These are phyloP conservation scores for Equus quagga DNA, from an alignment of 2,113 vertebrate species.

Conservation along the genomic window DNA sequence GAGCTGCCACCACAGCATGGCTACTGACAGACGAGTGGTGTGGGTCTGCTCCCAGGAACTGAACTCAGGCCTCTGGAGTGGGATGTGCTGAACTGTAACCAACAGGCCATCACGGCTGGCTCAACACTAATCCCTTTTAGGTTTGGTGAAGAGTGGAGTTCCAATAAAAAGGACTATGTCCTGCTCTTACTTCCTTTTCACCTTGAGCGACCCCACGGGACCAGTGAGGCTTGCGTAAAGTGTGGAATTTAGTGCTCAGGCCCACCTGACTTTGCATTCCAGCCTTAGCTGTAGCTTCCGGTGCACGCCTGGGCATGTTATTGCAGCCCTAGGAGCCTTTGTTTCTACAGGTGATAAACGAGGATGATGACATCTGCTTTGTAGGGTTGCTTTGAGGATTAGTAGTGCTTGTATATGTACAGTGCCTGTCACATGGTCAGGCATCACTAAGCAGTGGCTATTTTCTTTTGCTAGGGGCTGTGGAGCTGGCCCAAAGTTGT, in stretches of 20 bases:
- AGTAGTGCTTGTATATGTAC: background rate
- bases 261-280: background rate
- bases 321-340: background rate
- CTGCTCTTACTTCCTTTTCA: background rate
- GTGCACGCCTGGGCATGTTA: no score
- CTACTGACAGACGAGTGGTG: no score
- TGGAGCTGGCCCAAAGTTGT: background rate
- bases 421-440: background rate
- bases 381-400: background rate
- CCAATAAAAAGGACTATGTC: background rate
- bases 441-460: background rate
- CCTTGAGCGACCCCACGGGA: background rate
- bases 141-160: background rate
- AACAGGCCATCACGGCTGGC: no score
- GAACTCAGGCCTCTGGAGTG: no score
- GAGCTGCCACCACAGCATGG: no score
- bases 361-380: background rate
- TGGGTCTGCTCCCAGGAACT: no score
- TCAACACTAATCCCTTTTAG: background rate
- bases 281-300: background rate
- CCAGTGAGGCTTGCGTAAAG: background rate
- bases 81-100: no score
- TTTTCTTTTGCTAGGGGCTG: background rate
- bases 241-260: background rate
- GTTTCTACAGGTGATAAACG: background rate